Evolutionary conservation across 2,113 vertebrate genomes (phyloP), one percentile per base, ranked within the genome.

Genomic region (Enhydra lutris): DNA sequence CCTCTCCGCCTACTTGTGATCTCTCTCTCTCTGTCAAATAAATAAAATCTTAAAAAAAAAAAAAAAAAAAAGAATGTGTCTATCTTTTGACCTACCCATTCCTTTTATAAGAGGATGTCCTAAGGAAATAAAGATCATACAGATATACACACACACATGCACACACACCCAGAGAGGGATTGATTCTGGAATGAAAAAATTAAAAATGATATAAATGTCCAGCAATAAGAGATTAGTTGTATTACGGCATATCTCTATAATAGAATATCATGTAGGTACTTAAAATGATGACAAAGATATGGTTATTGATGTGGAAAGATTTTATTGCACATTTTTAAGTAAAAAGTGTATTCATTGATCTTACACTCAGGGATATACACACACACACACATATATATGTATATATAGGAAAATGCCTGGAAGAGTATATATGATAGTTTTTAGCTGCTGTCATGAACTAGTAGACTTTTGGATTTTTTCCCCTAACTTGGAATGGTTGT

Each of bases 401-500:
- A 7, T 80, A 2, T 89, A 47, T 79, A 79, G 65, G 73, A 69
- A 90, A 74, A 74, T 95, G 39, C 63, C 73, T 87, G 67, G 55
- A 79, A 88, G 52, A 83, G 57, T 87, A 61, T 52, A 61, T n/a
- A 45, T 31, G 13, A 83, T n/a, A n/a, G 34, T 69, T 76, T 86
- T 71, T 65, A 90, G 31, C 15, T 97, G 34, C 34, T 85, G 9
- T 52, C 13, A 31, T 79, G 59, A 92, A 82, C 59, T 55, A 73
- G 21, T 47, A 97, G 34, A 93, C 90, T 94, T 97, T 52, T 67
- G 84, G 36, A 21, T 59, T 65, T 79, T 93, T 91, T 50, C 6
- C 8, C 21, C 59, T 78, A 93, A 71, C 42, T 74, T 97, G 29
- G 5, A 83, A 59, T 90, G 47, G 31, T 95, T 95, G 3, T 88